phyloP scores from a whole-genome alignment of 2,888 invertebrate genomes.

The Muschampia plurimacula region DNA sequence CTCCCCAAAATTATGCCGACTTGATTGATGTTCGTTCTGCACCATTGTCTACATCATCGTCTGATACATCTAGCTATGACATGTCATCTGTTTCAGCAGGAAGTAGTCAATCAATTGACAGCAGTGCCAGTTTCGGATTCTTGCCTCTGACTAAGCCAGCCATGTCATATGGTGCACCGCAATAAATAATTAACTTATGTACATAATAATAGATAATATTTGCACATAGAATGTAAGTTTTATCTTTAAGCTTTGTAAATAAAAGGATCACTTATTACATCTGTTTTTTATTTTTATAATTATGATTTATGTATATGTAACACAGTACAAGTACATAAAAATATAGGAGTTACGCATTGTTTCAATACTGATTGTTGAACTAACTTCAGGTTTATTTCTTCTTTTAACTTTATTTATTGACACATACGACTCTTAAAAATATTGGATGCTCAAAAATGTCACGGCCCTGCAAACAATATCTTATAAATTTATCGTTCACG shows the following conservation, averaged over 20 bases:
- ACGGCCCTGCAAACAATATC: slow-evolving; percentile 32
- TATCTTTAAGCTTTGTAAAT: slow-evolving; percentile 46
- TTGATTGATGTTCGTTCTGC: slow-evolving; percentile 39
- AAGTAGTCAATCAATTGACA: slow-evolving; percentile 51
- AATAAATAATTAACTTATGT: slow-evolving; percentile 57
- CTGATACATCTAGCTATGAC: slow-evolving; percentile 56
- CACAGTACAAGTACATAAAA: not conserved
- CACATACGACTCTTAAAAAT: slow-evolving; percentile 64
- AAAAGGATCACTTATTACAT: slow-evolving; percentile 37
- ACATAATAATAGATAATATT: slow-evolving; percentile 34
- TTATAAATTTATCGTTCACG: not conserved
- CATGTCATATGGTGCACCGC: slow-evolving; percentile 67
- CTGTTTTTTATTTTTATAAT: not conserved
- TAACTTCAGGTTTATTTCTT: not conserved
- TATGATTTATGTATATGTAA: not conserved
- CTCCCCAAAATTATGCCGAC: slow-evolving; percentile 51
- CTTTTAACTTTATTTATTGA: slow-evolving; percentile 53
- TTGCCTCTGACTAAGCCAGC: slow-evolving; percentile 69
- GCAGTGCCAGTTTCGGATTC: slow-evolving; percentile 59
- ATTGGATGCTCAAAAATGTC: slow-evolving; percentile 52
- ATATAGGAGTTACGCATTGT: not conserved
- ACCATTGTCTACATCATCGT: slow-evolving; percentile 50
- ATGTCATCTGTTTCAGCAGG: slow-evolving; percentile 55
- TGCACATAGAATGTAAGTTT: slow-evolving; percentile 13
- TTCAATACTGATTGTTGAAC: not conserved